Conservation (phyloP, 53 echinoderm and acorn worm genomes). For the Hippasteria phrygiana region DNA sequence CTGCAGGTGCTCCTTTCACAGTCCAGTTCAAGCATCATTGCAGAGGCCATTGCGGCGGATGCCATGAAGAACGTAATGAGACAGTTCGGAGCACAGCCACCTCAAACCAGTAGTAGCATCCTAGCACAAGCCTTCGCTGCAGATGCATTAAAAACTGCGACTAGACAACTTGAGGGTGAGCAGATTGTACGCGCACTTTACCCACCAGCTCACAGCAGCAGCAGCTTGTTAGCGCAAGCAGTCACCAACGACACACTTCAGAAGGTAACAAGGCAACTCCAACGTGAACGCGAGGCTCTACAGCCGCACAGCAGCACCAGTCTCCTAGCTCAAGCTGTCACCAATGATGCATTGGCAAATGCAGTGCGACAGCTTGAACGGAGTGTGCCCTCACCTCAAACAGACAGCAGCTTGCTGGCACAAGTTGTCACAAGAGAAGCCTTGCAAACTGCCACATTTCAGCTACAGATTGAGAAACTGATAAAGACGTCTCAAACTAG, state of each 20-base stretch:
- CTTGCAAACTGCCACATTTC: not conserved
- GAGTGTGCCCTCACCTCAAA: not conserved
- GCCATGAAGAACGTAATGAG: slow-evolving; percentile 48
- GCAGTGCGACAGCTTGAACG: slow-evolving; percentile 20
- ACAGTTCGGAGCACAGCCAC: slow-evolving; percentile 16
- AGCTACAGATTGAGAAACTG: not conserved
- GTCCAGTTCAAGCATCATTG: slow-evolving; percentile 55
- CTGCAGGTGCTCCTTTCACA: slow-evolving; percentile 44
- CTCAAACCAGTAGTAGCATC: slow-evolving; percentile 45
- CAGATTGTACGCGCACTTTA: slow-evolving; percentile 21
- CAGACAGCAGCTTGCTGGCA: slow-evolving; percentile 44
- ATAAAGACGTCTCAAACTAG: slow-evolving; percentile 2
- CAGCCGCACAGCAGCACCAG: slow-evolving; percentile 27
- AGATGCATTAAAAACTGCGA: slow-evolving; percentile 31
- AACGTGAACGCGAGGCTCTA: slow-evolving; percentile 10
- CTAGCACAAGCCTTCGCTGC: slow-evolving; percentile 28
- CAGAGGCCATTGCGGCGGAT: slow-evolving; percentile 52
- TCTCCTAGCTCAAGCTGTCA: slow-evolving; percentile 36
- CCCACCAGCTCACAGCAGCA: slow-evolving; percentile 18
- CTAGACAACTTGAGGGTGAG: slow-evolving; percentile 28
- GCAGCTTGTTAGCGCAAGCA: slow-evolving; percentile 43
- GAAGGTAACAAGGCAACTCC: slow-evolving; percentile 37
- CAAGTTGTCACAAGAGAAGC: slow-evolving; percentile 42
- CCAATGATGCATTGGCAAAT: slow-evolving; percentile 42
- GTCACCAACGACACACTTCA: slow-evolving; percentile 28